A percentile compares a stretch with the other conserved stretches of the same genome.
phyloP scores from a whole-genome alignment of 2,888 invertebrate genomes.

The Ichneumoninae sp. region DNA sequence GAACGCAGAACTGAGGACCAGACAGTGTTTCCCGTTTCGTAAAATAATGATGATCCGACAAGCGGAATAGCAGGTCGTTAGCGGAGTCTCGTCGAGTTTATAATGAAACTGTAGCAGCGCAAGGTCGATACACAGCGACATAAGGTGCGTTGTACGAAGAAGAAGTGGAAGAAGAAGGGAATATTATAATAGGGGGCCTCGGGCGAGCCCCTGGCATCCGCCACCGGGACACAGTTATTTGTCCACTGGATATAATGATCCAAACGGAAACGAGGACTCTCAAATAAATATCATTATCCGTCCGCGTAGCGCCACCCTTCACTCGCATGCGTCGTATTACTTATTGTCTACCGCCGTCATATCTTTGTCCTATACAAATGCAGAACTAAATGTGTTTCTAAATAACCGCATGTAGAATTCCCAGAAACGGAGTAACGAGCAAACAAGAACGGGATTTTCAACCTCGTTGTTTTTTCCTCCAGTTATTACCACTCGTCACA shows the following conservation, averaged over 20 bases:
- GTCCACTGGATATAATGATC: slow-evolving; percentile 35
- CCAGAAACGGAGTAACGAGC: neutral
- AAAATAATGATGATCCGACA: slow-evolving; percentile 34
- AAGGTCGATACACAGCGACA: neutral
- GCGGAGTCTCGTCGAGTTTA: slow-evolving; percentile 35
- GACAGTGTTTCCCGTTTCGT: neutral
- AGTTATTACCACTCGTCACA: neutral
- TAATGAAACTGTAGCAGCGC: slow-evolving; percentile 20
- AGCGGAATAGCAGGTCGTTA: slow-evolving; percentile 47
- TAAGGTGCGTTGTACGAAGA: neutral
- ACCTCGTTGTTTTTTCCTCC: neutral
- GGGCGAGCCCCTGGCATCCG: slow-evolving; percentile 48
- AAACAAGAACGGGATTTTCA: neutral
- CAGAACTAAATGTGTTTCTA: neutral
- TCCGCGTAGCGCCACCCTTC: slow-evolving; percentile 18
- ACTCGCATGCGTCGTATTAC: slow-evolving; percentile 8
- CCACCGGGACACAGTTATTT: slow-evolving; percentile 41
- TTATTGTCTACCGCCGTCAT: neutral
- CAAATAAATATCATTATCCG: slow-evolving; percentile 57
- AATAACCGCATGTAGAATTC: neutral
- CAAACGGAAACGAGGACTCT: slow-evolving; percentile 60
- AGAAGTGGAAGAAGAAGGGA: slow-evolving; percentile 14
- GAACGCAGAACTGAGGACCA: neutral
- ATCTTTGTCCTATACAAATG: neutral
- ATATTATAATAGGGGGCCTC: slow-evolving; percentile 6